Percentiles rank a stretch among this genome's conserved stretches.
Conservation (phyloP, 2,113 vertebrate species). For the Cromileptes altivelis region DNA sequence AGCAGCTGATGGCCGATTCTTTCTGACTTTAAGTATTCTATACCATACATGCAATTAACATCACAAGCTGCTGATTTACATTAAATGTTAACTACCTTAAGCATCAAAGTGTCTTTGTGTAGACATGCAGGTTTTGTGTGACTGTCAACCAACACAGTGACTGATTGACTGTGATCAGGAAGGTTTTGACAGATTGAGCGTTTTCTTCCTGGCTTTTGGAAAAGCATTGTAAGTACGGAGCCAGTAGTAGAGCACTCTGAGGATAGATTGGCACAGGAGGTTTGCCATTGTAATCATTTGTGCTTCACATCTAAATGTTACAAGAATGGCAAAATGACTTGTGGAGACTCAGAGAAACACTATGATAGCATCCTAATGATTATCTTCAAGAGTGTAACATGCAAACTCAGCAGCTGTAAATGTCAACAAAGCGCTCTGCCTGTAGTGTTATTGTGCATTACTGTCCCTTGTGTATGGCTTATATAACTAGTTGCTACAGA, state of each 20-base stretch:
- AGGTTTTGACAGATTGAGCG: constrained; percentile 2
- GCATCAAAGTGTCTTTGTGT: not conserved
- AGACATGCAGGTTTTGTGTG: not conserved
- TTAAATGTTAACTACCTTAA: not conserved
- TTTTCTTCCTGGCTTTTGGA: constrained; percentile 9
- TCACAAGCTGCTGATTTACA: constrained; percentile 6
- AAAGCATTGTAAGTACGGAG: not conserved
- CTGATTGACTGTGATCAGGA: not conserved
- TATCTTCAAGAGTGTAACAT: constrained; percentile 36
- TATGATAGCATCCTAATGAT: constrained; percentile 19
- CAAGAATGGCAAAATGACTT: constrained; percentile 29
- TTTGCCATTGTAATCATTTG: not conserved
- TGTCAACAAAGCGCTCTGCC: constrained; percentile 42
- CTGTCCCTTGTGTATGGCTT: constrained; percentile 25
- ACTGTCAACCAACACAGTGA: not conserved
- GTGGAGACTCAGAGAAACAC: constrained; percentile 19
- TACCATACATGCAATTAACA: not conserved
- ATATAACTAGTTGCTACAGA: not conserved
- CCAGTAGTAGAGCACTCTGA: constrained; percentile 7
- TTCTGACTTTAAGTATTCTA: constrained; percentile 15
- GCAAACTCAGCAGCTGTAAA: constrained; percentile 48
- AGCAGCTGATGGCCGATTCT: constrained; percentile 12
- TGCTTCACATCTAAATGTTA: constrained; percentile 24
- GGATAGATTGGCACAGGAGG: not conserved
- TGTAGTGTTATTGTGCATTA: constrained; percentile 39